phyloP scores from a whole-genome alignment of 53 echinoderm and acorn worm species.

The Apostichopus leukothele region DNA sequence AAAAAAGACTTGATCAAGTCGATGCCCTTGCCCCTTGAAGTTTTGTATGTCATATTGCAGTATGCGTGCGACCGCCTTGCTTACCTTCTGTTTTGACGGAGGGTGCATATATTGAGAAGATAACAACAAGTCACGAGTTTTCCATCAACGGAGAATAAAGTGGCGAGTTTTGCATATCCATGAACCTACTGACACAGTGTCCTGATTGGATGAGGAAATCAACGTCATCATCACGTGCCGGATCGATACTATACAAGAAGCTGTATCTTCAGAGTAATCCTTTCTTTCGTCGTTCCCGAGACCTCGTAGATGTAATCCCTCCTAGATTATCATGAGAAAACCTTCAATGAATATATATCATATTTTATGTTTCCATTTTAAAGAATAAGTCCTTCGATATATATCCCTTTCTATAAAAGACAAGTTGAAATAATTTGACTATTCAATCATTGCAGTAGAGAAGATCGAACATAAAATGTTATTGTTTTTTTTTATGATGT shows the following conservation, averaged over 20 bases:
- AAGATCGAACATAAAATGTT: too few relatives aligned
- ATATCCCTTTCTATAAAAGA: not conserved
- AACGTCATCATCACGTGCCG: not conserved
- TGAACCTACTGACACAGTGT: not conserved
- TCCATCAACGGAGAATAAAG: not conserved
- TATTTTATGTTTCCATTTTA: not conserved
- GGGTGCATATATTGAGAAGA: not conserved
- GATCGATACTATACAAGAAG: not conserved
- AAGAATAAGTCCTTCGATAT: too few relatives aligned
- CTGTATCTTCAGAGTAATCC: constrained; percentile 25
- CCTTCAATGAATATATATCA: not conserved
- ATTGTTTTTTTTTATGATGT: too few relatives aligned
- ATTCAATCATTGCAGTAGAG: too few relatives aligned
- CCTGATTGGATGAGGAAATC: not conserved
- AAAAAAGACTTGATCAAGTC: not conserved
- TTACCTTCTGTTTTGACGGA: not conserved
- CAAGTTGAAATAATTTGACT: not conserved
- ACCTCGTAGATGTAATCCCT: not conserved
- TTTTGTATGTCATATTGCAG: constrained; percentile 37
- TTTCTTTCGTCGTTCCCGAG: constrained; percentile 32
- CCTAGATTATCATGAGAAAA: not conserved
- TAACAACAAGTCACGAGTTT: not conserved
- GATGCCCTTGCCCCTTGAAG: constrained; percentile 37
- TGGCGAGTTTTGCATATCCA: not conserved
- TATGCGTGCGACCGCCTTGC: not conserved